phyloP scores from a whole-genome alignment of 2,888 invertebrate species.

The Amphimallon solstitiale region DNA sequence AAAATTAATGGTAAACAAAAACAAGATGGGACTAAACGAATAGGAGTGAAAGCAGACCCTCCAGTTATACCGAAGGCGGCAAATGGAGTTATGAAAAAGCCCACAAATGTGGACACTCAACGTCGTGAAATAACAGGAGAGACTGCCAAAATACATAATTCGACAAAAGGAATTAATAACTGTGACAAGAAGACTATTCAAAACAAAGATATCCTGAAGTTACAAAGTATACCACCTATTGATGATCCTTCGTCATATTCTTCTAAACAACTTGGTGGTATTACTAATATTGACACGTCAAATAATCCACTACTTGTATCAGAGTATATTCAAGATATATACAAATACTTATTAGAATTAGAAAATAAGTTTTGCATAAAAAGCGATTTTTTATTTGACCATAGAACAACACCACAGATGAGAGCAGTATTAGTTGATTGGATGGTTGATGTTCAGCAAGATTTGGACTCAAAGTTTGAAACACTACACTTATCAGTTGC shows the following conservation, averaged over 20 bases:
- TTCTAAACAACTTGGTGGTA: conserved; percentile 34
- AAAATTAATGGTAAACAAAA: conserved; percentile 37
- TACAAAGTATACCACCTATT: conserved; percentile 11
- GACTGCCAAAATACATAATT: neutral
- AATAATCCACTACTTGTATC: conserved; percentile 82
- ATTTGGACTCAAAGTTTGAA: conserved; percentile 87
- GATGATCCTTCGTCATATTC: conserved; percentile 38
- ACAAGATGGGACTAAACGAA: neutral
- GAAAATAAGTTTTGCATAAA: conserved; percentile 77
- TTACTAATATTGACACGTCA: conserved; percentile 64
- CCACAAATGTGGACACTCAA: neutral
- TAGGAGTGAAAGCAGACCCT: neutral
- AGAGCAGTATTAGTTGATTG: conserved; percentile 90
- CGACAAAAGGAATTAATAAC: neutral
- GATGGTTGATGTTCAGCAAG: conserved; percentile 90
- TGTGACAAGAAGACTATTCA: conserved; percentile 29
- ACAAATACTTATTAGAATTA: conserved; percentile 79
- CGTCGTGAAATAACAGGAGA: neutral
- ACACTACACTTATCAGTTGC: conserved; percentile 90
- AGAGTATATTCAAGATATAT: conserved; percentile 92
- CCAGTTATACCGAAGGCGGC: neutral
- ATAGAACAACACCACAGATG: conserved; percentile 85
- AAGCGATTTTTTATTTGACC: conserved; percentile 70
- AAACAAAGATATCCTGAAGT: conserved; percentile 9
- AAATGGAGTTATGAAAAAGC: neutral